phyloP scores from a whole-genome alignment of 92 coral and sea anemone genomes.

The Pocillopora meandrina region DNA sequence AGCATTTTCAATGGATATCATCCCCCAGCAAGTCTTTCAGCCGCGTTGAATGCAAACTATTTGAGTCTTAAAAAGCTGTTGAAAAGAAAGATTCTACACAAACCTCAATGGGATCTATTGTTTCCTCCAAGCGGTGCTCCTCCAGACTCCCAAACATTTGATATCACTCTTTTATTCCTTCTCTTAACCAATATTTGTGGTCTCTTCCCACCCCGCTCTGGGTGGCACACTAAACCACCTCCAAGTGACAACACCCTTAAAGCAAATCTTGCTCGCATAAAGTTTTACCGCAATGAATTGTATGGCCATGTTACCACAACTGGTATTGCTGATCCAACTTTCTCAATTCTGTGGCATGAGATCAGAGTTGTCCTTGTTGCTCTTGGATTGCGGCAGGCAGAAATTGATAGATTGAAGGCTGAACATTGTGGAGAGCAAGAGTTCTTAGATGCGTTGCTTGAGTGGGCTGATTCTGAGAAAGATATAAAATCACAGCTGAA shows the following conservation, averaged over 20 bases:
- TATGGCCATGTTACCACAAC: slow-evolving; percentile 51
- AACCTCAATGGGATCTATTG: slow-evolving; percentile 59
- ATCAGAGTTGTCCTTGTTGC: slow-evolving; percentile 49
- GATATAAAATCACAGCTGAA: not conserved
- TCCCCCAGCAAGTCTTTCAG: slow-evolving; percentile 40
- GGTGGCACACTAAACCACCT: slow-evolving; percentile 52
- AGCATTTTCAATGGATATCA: slow-evolving; percentile 13
- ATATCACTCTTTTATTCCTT: slow-evolving; percentile 60
- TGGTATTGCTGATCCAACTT: slow-evolving; percentile 27
- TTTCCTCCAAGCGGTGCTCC: slow-evolving; percentile 54
- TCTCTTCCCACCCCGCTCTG: slow-evolving; percentile 42
- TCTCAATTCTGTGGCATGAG: slow-evolving; percentile 57
- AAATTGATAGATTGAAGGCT: slow-evolving; percentile 48
- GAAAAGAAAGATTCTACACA: too few species aligned
- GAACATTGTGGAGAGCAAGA: slow-evolving; percentile 32
- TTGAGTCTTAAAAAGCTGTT: too few species aligned
- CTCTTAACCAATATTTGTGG: slow-evolving; percentile 72
- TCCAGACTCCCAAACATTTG: slow-evolving; percentile 67
- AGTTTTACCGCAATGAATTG: slow-evolving; percentile 57
- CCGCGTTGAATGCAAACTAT: slow-evolving; percentile 4
- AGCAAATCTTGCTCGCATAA: slow-evolving; percentile 72
- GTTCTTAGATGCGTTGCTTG: slow-evolving; percentile 3
- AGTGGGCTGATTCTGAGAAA: slow-evolving; percentile 13
- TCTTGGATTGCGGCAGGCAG: slow-evolving; percentile 53
- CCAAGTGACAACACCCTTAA: slow-evolving; percentile 45